These are phyloP conservation scores for Trogon surrucura DNA, from an alignment of 2,113 vertebrate species.

Conservation along the genomic window DNA sequence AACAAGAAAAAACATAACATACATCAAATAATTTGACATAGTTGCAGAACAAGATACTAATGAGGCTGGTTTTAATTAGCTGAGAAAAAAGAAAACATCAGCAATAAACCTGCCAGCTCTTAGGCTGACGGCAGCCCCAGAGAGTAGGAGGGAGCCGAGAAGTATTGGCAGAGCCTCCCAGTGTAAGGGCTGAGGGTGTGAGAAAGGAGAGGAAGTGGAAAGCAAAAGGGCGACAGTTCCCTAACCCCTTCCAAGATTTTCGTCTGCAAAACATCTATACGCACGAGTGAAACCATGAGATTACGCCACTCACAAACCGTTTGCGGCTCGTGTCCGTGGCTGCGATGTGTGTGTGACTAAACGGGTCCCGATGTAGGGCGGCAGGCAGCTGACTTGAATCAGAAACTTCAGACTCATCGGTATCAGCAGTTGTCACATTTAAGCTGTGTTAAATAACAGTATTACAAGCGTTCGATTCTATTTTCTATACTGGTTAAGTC, in stretches of 20 bases:
- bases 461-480: background rate
- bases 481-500: background rate
- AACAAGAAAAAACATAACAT: background rate
- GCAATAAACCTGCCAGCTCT: slow-evolving; percentile 42
- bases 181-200: background rate
- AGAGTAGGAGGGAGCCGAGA: slow-evolving; percentile 24
- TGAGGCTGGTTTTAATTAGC: slow-evolving; percentile 28
- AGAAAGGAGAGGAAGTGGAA: slow-evolving; percentile 17
- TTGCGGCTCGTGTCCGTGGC: background rate
- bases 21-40: background rate
- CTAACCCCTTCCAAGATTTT: background rate
- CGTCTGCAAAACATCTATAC: background rate
- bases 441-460: background rate
- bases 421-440: background rate
- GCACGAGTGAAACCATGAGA: background rate
- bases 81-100: background rate
- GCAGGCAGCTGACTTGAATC: background rate
- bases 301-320: background rate
- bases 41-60: background rate
- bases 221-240: background rate
- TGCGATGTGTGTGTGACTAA: background rate
- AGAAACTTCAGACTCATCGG: background rate
- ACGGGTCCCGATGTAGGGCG: background rate
- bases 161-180: slow-evolving; percentile 28
- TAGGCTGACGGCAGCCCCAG: background rate